Conservation (phyloP, 2,113 vertebrate genomes). For the Cinclus cinclus region DNA sequence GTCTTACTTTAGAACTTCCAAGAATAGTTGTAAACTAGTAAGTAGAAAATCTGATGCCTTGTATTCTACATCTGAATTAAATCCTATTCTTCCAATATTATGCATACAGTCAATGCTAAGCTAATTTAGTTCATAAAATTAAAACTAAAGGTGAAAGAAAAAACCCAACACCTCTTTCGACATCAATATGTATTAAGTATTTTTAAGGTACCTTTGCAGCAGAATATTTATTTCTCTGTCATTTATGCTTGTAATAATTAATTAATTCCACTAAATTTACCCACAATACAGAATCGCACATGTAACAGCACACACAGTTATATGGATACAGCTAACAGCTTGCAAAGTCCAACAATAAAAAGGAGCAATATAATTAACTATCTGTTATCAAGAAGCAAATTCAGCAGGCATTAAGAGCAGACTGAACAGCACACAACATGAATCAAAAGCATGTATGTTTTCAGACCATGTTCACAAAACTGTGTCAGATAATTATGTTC, state of each 20-base stretch:
- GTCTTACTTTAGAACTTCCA: background rate
- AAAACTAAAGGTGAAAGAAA: background rate
- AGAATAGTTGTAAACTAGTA: background rate
- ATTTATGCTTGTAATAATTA: background rate
- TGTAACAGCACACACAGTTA: background rate
- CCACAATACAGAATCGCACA: rapidly evolving
- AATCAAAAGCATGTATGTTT: background rate
- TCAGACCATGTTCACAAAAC: background rate
- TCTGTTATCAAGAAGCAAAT: background rate
- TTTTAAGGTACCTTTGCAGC: background rate
- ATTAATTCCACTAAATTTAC: background rate
- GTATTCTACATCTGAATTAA: background rate
- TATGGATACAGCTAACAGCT: background rate
- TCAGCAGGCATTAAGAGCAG: background rate
- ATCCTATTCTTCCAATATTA: background rate
- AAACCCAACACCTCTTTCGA: background rate
- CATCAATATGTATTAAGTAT: background rate
- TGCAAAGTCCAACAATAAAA: background rate
- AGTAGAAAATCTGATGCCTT: background rate
- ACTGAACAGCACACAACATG: background rate
- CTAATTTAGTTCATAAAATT: background rate
- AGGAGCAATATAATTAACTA: background rate
- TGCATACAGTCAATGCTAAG: background rate
- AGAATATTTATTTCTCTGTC: background rate
- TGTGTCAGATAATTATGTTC: background rate